These are phyloP conservation scores for Zophobas atratus DNA, from an alignment of 1,140 invertebrate genomes.

Conservation along the genomic window DNA sequence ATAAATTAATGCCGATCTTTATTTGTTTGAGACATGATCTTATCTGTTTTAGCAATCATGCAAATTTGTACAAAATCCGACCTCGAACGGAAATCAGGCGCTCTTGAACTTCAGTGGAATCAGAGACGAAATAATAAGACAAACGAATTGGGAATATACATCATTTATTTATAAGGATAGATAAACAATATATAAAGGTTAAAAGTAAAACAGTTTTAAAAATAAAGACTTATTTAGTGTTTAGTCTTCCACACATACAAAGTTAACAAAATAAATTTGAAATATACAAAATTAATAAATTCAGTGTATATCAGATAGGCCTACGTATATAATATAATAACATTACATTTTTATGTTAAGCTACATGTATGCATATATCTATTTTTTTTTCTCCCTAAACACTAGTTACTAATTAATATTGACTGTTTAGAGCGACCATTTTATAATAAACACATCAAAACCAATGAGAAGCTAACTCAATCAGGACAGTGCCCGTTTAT, in stretches of 20 bases:
- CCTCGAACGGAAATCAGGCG: not conserved
- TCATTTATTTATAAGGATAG: slow-evolving; percentile 61
- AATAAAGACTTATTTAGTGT: slow-evolving; percentile 58
- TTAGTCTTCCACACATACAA: slow-evolving; percentile 58
- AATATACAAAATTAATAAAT: slow-evolving; percentile 64
- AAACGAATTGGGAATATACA: slow-evolving; percentile 57
- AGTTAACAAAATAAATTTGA: slow-evolving; percentile 63
- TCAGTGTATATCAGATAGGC: slow-evolving; percentile 65
- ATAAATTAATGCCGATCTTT: not conserved
- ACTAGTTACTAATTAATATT: slow-evolving; percentile 66
- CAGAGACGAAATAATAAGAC: slow-evolving; percentile 23
- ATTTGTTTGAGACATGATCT: not conserved
- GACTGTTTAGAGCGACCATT: slow-evolving; percentile 64
- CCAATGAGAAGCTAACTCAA: slow-evolving; percentile 61
- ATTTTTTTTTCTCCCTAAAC: slow-evolving; percentile 55
- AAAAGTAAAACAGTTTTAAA: slow-evolving; percentile 58
- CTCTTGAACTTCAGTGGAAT: not conserved
- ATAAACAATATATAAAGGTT: slow-evolving; percentile 59
- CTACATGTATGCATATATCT: slow-evolving; percentile 62
- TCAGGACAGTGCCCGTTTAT: slow-evolving; percentile 50
- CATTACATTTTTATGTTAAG: slow-evolving; percentile 61
- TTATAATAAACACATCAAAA: slow-evolving; percentile 58
- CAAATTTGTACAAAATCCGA: not conserved
- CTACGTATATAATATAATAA: slow-evolving; percentile 62
- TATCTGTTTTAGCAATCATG: not conserved